Evolutionary conservation across 2,797 vertebrate species (phyloP), one percentile per base, ranked within the genome.

Genomic region (Catamblyrhynchus diadema): DNA sequence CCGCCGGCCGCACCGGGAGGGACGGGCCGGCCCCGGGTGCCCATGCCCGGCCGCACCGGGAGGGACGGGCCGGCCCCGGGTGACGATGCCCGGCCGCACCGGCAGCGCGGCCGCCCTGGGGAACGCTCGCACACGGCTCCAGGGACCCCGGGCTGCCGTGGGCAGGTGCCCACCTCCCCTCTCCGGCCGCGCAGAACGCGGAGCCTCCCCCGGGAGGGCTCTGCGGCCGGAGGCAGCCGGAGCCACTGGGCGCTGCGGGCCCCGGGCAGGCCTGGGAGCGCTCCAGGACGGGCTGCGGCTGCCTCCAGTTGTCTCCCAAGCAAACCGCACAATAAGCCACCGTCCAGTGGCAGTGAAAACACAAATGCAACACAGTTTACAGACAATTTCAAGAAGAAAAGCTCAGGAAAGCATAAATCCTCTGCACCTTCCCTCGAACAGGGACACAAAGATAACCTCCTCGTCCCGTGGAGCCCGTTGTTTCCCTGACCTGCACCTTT

Each of bases 391-490:
- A 54, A 30, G n/a, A 4, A 35, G 21, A n/a, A 67, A 80, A 53
- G 28, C 35, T 3, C 7, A 19, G 41, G 45, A 67, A 64, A 37
- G 39, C n/a, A 12, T 3, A 27, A 12, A 56, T 33, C 5, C 15
- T 47, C 59, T 5, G 8, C 44, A 5, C 11, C 18, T 25, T 37
- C 37, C 66, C 59, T 27, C 66, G 35, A 17, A 23, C 5, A 2
- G 47, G 47, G 37, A 39, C 56, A 12, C 1, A 12, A 14, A n/a
- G 32, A 18, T 8, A 20, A 30, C 6, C 25, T 6, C 2, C 21
- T 6, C 14, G 35, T 22, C 21, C 66, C 25, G 5, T 1, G 9
- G 8, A 20, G 12, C 1, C 1, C 2, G 8, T 6, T 12, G 47
- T 8, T n/a, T 10, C 24, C 42, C 83, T 18, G 61, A 48, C 28